A percentile compares a stretch with the other conserved stretches of the same genome.
Evolutionary conservation across 1,140 invertebrate species (phyloP).

Genomic region (Prorops nasuta): DNA sequence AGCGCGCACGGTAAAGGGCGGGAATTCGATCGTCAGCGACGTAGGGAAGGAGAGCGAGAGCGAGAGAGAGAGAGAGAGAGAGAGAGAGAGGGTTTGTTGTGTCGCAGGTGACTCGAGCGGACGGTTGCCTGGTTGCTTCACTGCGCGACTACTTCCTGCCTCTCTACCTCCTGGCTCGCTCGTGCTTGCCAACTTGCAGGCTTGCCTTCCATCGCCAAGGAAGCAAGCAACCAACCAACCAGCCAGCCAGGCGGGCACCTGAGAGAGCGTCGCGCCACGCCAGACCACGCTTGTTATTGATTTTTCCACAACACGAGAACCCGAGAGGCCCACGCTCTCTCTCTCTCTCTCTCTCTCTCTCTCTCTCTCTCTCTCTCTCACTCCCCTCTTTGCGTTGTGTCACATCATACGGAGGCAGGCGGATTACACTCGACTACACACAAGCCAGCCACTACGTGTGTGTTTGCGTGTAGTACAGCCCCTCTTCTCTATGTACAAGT

Average conservation of each 20-base stretch:
- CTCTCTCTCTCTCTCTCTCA: conserved; percentile 11
- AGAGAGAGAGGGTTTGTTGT: conserved; percentile 13
- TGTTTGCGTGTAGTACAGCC: too few species aligned
- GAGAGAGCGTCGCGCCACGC: conserved; percentile 46
- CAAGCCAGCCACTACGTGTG: too few species aligned
- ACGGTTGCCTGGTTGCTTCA: conserved; percentile 16
- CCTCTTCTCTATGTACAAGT: too few species aligned
- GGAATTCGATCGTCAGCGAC: conserved; percentile 36
- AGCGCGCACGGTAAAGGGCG: conserved; percentile 21
- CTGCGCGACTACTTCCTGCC: conserved; percentile 8
- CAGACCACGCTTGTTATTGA: conserved; percentile 54
- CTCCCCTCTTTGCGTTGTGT: conserved; percentile 34
- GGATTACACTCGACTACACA: conserved; percentile 39
- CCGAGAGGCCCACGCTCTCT: conserved; percentile 9
- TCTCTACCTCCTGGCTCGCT: neutral
- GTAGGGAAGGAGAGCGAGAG: too few species aligned
- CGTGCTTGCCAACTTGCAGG: neutral
- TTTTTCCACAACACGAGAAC: conserved; percentile 49
- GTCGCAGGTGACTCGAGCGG: conserved; percentile 36
- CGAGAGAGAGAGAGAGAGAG: too few species aligned
- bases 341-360: neutral
- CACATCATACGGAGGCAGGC: conserved; percentile 45
- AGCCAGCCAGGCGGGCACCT: conserved; percentile 33
- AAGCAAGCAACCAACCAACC: neutral
- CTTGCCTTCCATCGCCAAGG: conserved; percentile 2